Percentiles rank a stretch among this genome's conserved stretches.
Conservation (phyloP, 2,113 vertebrate genomes). For the Empidonax traillii region DNA sequence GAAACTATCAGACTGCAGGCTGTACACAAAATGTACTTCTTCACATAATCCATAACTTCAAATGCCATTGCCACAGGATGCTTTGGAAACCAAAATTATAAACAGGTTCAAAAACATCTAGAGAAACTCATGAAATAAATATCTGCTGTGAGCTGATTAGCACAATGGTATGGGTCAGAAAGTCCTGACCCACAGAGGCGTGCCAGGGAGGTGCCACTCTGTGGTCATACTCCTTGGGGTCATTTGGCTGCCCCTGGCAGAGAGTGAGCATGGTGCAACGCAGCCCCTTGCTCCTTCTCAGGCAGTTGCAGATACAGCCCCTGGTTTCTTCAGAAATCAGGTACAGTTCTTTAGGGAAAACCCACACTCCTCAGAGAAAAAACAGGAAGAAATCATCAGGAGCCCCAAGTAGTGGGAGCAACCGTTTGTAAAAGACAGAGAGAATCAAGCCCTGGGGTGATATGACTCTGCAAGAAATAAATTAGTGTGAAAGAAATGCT, state of each 20-base stretch:
- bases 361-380: background rate
- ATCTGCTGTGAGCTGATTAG: background rate
- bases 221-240: background rate
- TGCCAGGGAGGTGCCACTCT: background rate
- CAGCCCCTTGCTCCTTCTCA: background rate
- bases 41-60: background rate
- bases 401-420: background rate
- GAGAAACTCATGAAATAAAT: background rate
- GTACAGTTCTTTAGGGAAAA: background rate
- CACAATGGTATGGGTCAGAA: background rate
- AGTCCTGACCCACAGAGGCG: background rate
- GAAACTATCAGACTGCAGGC: background rate
- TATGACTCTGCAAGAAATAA: conserved; percentile 46
- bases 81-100: background rate
- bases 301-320: background rate
- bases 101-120: background rate
- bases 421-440: background rate
- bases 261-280: background rate
- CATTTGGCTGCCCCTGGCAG: background rate
- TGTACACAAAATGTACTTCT: background rate
- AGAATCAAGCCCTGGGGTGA: background rate
- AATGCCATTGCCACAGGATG: background rate
- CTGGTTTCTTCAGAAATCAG: background rate
- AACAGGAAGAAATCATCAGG: background rate
- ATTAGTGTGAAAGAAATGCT: background rate